A percentile compares a stretch with the other conserved stretches of the same genome.
phyloP scores from a whole-genome alignment of 2,113 vertebrate species.

The Sceloporus tristichus region DNA sequence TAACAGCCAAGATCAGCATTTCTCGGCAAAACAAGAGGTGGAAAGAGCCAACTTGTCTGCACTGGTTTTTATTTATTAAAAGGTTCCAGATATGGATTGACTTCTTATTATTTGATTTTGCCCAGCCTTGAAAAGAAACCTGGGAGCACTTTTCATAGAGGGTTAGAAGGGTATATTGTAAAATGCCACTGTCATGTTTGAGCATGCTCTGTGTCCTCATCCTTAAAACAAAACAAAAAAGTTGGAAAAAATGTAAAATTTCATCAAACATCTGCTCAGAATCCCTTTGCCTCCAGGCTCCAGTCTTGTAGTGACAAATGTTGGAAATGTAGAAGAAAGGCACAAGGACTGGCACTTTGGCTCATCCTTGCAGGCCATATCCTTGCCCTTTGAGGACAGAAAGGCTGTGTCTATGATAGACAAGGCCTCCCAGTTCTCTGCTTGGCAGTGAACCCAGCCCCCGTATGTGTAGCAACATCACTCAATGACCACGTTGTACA shows the following conservation, averaged over 20 bases:
- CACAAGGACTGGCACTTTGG: constrained; percentile 10
- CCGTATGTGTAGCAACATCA: neutral
- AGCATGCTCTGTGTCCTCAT: neutral
- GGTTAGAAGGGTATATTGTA: constrained; percentile 50
- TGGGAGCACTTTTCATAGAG: constrained; percentile 54
- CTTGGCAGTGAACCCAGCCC: neutral
- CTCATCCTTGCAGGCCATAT: neutral
- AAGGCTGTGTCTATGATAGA: constrained; percentile 24
- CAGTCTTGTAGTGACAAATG: neutral
- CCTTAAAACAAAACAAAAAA: constrained; percentile 47
- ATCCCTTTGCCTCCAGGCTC: neutral
- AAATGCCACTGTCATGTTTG: constrained; percentile 46
- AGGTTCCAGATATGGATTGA: constrained; percentile 56
- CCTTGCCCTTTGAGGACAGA: constrained; percentile 17
- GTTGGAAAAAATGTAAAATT: neutral
- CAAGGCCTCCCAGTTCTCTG: constrained; percentile 25
- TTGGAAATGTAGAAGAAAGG: neutral
- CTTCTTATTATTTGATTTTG: constrained; percentile 70
- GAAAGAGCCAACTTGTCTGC: constrained; percentile 64
- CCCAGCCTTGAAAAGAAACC: constrained; percentile 59
- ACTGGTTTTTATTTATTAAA: constrained; percentile 63
- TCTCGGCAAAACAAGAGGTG: constrained; percentile 70
- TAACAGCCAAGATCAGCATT: constrained; percentile 67
- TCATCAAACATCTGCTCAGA: neutral
- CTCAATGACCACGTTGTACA: constrained; percentile 21